Conservation (phyloP, 2,113 vertebrate species). For the Aldabrachelys gigantea region DNA sequence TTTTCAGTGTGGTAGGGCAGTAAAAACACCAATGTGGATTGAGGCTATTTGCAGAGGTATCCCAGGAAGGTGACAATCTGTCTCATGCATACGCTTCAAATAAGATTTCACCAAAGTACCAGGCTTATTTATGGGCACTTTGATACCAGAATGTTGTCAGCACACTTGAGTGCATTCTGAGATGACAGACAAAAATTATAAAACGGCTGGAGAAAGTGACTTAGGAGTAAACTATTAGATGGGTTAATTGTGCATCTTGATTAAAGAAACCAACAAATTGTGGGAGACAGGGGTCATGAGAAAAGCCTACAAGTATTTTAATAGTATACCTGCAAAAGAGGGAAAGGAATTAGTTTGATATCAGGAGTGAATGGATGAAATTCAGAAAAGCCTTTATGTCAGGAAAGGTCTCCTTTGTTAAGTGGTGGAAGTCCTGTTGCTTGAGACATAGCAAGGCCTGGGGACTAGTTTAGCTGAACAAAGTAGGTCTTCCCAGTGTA, state of each 20-base stretch:
- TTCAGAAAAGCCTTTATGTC: not conserved
- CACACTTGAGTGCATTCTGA: not conserved
- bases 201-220: not conserved
- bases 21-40: not conserved
- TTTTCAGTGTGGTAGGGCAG: not conserved
- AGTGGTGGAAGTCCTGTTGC: not conserved
- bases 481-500: not conserved
- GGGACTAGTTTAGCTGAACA: not conserved
- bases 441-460: not conserved
- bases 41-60: not conserved
- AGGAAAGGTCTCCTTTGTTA: not conserved
- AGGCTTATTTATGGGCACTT: not conserved
- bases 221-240: not conserved
- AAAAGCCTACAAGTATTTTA: not conserved
- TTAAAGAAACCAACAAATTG: not conserved
- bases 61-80: accelerated
- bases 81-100: not conserved
- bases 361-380: not conserved
- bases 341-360: not conserved
- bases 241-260: not conserved
- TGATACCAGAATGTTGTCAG: not conserved
- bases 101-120: not conserved
- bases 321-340: not conserved
- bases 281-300: not conserved
- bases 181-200: not conserved